Evolutionary conservation across 2,888 invertebrate species (phyloP), one percentile per base, ranked within the genome.

Genomic region (Tortrix viridana): DNA sequence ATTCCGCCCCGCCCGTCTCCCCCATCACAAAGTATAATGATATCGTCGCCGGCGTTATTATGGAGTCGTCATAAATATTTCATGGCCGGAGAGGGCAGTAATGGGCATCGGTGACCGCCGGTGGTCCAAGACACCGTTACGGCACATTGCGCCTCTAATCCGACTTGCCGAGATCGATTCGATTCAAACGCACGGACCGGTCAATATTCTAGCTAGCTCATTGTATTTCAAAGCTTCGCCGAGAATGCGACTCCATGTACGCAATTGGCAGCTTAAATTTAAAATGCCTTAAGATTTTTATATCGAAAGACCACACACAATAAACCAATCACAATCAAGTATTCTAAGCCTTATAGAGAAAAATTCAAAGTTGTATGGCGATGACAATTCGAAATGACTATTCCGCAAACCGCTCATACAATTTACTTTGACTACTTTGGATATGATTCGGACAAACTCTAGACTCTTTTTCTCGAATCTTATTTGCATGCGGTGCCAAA

Each of bases 21-120:
- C 92, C 89, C 87, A 93, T 93, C 93, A 93, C 91, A 92, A 93
- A 93, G 93, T 92, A 93, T 93, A 93, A 93, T 93, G 93, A 90
- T 88, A 88, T 88, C 91, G 88, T 88, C 88, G 89, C 85, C 86
- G 83, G 82, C 86, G 89, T 88, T 91, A 90, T 92, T 89, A 88
- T 90, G 87, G 85, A 89, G 85, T 88, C 86, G 89, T 92, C 91
- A 91, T 91, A 91, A 90, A 92, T 92, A 92, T 92, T 92, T 92
- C 91, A 92, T 92, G 89, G 86, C 84, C 80, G 80, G 44, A 59
- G 84, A 82, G 89, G 90, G 89, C 88, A 85, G 88, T 90, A 89
- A 90, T 90, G 91, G 89, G 89, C 90, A 89, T 89, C 89, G 86
- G 74, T 76, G 82, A 76, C 77, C 77, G 80, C 66, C 70, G 74